phyloP scores from a whole-genome alignment of 92 coral and sea anemone genomes.

The Umimayanthus chanpuru region DNA sequence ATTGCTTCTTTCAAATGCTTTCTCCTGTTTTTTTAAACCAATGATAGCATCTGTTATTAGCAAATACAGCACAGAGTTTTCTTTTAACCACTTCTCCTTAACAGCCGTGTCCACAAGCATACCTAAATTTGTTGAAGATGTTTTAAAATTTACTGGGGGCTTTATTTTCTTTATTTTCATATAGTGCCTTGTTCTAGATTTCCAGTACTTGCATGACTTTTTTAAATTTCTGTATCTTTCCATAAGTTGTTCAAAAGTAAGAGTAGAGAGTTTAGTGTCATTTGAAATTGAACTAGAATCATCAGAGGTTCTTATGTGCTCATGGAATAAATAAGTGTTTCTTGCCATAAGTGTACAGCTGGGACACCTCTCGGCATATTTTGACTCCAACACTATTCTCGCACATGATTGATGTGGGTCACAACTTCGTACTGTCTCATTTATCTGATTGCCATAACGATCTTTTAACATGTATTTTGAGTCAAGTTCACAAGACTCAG shows the following conservation, averaged over 20 bases:
- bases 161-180: slow-evolving; percentile 32
- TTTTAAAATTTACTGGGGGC: slow-evolving; percentile 6
- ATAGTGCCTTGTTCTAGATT: slow-evolving; percentile 13
- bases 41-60: slow-evolving; percentile 49
- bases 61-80: slow-evolving; percentile 50
- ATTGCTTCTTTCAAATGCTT: slow-evolving; percentile 8
- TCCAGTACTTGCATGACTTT: slow-evolving; percentile 3
- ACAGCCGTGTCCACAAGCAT: slow-evolving; percentile 41
- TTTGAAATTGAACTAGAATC: no score
- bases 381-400: background rate
- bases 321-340: background rate
- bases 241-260: slow-evolving; percentile 10
- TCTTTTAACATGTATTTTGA: background rate
- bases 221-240: slow-evolving; percentile 28
- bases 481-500: background rate
- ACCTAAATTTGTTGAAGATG: slow-evolving; percentile 34
- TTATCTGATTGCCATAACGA: background rate
- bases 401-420: background rate
- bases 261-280: background rate
- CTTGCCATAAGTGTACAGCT: background rate
- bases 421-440: background rate
- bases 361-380: background rate
- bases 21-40: slow-evolving; percentile 46
- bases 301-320: background rate
- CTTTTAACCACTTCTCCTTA: slow-evolving; percentile 26